Base-by-base conservation (phyloP, 1,140 invertebrate genomes). In the Tenebrio molitor region DNA sequence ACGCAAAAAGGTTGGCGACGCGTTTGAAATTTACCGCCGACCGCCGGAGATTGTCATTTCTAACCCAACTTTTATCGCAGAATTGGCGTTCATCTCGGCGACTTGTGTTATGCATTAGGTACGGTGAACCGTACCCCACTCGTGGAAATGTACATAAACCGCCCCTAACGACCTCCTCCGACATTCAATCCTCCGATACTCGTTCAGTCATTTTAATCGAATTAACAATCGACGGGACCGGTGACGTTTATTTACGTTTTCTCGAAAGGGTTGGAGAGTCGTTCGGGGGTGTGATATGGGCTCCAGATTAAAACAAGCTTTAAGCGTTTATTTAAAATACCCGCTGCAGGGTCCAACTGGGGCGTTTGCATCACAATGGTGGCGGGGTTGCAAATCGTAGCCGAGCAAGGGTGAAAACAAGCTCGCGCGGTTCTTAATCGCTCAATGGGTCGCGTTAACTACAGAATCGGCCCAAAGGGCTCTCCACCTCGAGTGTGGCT, bases 361-460 rank as follows among this genome's bases (percentile, higher is more conserved):
- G 36, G 36, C 50, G 50, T 66, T 42, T 66, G 64, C 64, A 66
- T 66, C 15, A 66, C 64, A 66, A 66, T 66, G 44, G 34, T 65
- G 36, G 19, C 17, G 33, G 72, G 63, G 53, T 70, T 74, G 69
- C 29, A 69, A 14, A 44, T 36, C 29, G 46, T 25, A 50, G 36
- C 12, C 36, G 36, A 39, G 19, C 72, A 74, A 77, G 76, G 76
- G 76, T 72, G 74, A 76, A 70, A 72, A 74, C 74, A 71, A 67
- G 62, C 63, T 65, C 44, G 17, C 69, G 71, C 25, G 70, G 21
- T 58, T 58, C 73, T 74, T 78, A 78, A 78, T 78, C 74, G 75
- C 62, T 75, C 75, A 76, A 78, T 76, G 74, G 70, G 63, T 73
- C 74, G 76, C 73, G 68, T 76, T 76, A 78, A 78, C 64, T 66